These are phyloP conservation scores for Oreochromis mossambicus DNA, from an alignment of 2,797 vertebrate genomes.

Conservation along the genomic window DNA sequence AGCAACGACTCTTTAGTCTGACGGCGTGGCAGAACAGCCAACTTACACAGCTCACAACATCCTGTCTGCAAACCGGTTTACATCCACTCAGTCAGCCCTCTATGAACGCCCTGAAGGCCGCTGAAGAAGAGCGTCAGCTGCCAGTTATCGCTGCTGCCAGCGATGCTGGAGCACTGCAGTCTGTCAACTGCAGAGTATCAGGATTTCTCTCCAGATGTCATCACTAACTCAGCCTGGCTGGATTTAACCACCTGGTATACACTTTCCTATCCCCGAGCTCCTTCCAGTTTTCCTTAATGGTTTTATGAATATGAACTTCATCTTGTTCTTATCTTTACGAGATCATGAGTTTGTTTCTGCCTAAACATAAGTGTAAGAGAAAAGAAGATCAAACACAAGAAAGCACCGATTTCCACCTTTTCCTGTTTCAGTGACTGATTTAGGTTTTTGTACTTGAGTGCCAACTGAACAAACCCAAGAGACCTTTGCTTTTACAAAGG, in stretches of 20 bases:
- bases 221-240: background rate
- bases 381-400: background rate
- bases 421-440: background rate
- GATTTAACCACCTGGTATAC: background rate
- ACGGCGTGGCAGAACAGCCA: slow-evolving; percentile 14
- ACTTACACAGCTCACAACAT: slow-evolving; percentile 13
- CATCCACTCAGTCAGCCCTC: background rate
- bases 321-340: background rate
- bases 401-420: rapidly evolving
- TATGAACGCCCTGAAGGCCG: background rate
- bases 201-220: slow-evolving; percentile 4
- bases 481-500: background rate
- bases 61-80: background rate
- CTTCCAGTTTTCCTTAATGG: background rate
- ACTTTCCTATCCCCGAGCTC: background rate
- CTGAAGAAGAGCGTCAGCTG: background rate
- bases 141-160: background rate
- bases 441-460: background rate
- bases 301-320: background rate
- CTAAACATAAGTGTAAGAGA: background rate
- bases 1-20: slow-evolving; percentile 37
- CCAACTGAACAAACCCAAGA: background rate
- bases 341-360: background rate
- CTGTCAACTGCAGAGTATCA: background rate
- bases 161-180: background rate